Evolutionary conservation across 2,113 vertebrate species (phyloP).

Genomic region (Microcebus tavaratra): DNA sequence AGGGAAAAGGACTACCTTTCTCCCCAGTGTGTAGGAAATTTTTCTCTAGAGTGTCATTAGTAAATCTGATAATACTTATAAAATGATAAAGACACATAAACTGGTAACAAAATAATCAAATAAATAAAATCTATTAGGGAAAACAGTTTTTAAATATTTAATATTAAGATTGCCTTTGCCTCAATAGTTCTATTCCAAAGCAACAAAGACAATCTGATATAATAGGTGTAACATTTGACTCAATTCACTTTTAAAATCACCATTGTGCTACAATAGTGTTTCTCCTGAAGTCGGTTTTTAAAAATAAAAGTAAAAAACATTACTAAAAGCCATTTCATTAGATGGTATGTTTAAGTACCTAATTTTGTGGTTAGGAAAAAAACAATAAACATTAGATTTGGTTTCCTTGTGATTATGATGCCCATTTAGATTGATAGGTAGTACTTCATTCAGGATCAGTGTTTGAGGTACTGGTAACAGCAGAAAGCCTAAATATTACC

Average conservation of each 20-base stretch:
- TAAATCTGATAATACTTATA: conserved; percentile 37
- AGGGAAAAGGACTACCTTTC: neutral
- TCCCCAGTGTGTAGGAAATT: neutral
- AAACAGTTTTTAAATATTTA: conserved; percentile 41
- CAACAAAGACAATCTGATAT: neutral
- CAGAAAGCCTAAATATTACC: conserved; percentile 10
- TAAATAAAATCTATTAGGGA: neutral
- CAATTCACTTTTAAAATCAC: conserved; percentile 38
- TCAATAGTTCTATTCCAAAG: conserved; percentile 8
- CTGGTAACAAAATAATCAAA: neutral
- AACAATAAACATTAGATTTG: neutral
- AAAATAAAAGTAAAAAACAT: conserved; percentile 16
- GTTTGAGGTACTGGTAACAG: neutral
- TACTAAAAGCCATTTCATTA: conserved; percentile 15
- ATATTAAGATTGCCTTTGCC: neutral
- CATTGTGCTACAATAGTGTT: neutral
- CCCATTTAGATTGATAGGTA: neutral
- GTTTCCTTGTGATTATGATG: neutral
- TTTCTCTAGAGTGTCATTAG: neutral
- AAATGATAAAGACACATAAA: conserved; percentile 19
- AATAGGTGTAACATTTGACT: neutral
- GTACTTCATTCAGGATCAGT: neutral
- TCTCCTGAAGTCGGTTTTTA: conserved; percentile 23
- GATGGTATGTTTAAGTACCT: neutral
- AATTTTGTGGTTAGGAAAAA: conserved; percentile 2